Evolutionary conservation across 2,113 vertebrate species (phyloP).

Genomic region (Oreochromis spilurus): DNA sequence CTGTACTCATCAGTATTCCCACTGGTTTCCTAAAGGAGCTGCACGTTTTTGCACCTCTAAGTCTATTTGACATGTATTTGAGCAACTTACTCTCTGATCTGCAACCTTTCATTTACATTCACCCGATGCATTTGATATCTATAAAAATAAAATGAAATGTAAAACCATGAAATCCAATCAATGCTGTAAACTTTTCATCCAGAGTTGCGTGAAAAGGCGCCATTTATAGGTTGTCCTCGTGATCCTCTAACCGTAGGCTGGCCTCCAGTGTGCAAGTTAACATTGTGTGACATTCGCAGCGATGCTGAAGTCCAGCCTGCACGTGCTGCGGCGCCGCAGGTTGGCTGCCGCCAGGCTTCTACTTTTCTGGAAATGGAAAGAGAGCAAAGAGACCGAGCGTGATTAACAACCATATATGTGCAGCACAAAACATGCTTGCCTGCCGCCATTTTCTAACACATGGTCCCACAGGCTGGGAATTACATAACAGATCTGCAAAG

Average conservation of each 20-base stretch:
- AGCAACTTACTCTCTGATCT: background rate
- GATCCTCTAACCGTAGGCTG: conserved; percentile 33
- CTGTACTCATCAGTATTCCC: conserved; percentile 44
- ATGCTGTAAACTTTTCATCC: background rate
- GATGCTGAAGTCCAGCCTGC: conserved; percentile 53
- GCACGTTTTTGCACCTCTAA: background rate
- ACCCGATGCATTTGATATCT: background rate
- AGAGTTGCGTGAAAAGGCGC: conserved; percentile 14
- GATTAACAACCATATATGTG: conserved; percentile 66
- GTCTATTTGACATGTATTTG: conserved; percentile 12
- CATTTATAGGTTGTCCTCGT: conserved; percentile 38
- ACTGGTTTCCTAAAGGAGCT: conserved; percentile 12
- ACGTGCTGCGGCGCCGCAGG: conserved; percentile 47
- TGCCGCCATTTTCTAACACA: conserved; percentile 52
- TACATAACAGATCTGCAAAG: conserved; percentile 53
- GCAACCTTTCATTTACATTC: background rate
- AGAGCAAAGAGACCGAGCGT: conserved; percentile 58
- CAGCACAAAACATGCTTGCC: conserved; percentile 49
- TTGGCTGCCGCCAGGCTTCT: conserved; percentile 29
- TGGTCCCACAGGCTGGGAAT: conserved; percentile 45
- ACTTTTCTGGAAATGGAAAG: conserved; percentile 60
- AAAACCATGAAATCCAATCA: background rate
- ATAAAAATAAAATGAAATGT: background rate
- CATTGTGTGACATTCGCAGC: conserved; percentile 63
- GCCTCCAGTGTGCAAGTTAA: conserved; percentile 45